phyloP scores from a whole-genome alignment of 2,888 invertebrate species.

The Podotricha telesiphe region DNA sequence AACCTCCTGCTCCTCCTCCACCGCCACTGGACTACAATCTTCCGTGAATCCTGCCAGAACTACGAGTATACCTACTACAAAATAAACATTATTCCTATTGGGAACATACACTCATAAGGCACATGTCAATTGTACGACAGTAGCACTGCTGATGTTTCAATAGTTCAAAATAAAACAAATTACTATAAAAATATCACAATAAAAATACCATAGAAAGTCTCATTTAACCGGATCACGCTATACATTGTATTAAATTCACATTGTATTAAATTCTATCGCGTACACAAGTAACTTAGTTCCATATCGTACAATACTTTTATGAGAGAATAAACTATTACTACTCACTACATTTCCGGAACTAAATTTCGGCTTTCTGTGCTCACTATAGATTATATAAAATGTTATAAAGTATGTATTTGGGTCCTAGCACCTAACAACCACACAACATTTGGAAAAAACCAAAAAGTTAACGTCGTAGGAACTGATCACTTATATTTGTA shows the following conservation, averaged over 20 bases:
- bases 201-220: constrained; percentile 8
- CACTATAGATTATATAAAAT: neutral
- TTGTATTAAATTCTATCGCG: constrained; percentile 26
- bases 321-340: neutral
- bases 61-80: too few species aligned
- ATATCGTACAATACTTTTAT: neutral
- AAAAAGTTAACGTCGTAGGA: too few species aligned
- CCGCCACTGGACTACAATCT: too few species aligned
- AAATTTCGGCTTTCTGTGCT: too few species aligned
- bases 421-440: too few species aligned
- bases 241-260: constrained; percentile 4
- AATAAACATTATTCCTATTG: too few species aligned
- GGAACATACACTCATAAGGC: neutral
- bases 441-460: too few species aligned
- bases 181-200: neutral
- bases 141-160: neutral
- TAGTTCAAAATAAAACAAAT: neutral
- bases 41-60: too few species aligned
- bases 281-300: constrained; percentile 18
- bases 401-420: too few species aligned
- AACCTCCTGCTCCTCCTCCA: too few species aligned
- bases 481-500: too few species aligned
- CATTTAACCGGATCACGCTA: constrained; percentile 8
- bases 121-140: neutral
- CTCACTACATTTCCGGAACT: too few species aligned